Base-by-base conservation (phyloP, 2,888 invertebrate genomes). In the Drosophila anomelani region DNA sequence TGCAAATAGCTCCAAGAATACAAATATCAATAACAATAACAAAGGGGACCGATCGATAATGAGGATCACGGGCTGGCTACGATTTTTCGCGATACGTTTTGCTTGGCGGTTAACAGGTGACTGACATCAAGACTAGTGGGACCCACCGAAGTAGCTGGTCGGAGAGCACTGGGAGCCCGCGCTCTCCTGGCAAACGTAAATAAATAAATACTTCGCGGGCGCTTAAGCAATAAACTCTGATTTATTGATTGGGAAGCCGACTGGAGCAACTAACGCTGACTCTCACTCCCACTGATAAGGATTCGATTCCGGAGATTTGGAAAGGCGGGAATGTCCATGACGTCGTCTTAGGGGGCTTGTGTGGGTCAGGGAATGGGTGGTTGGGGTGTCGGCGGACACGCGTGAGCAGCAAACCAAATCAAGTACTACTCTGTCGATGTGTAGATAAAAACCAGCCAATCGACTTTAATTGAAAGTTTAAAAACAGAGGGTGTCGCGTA, bases 391-490 rank as follows among this genome's bases (percentile, higher is more conserved):
- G 29, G 43, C 41, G 32, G 36, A 47, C 59, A 59, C 53, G 60
- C 46, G 71, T 17, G 26, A 53, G 26, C 34, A 12, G 26, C 39
- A 41, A 44, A 54, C 41, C 20, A 54, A 57, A 53, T 73, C 57
- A 43, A 58, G 44, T 58, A 49, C 47, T 34, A 20, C 46, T 51
- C 12, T 13, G 60, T 26, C 39, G 60, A 62, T 74, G 74, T 47
- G 57, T 53, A 75, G 75, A 75, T 75, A 75, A 73, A 72, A 63
- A 68, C 59, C 44, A 69, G 70, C 63, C 75, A 79, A 74, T 85
- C 67, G 74, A 82, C 49, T 71, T 74, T 82, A 81, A 85, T 83
- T 84, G 68, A 80, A 86, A 86, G 58, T 61, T 70, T 51, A 70
- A 74, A 54, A 73, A 73, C 60, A 68, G 57, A 71, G 72, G 9